Evolutionary conservation across 2,113 vertebrate species (phyloP), one percentile per base, ranked within the genome.

Genomic region (Plectropomus leopardus): DNA sequence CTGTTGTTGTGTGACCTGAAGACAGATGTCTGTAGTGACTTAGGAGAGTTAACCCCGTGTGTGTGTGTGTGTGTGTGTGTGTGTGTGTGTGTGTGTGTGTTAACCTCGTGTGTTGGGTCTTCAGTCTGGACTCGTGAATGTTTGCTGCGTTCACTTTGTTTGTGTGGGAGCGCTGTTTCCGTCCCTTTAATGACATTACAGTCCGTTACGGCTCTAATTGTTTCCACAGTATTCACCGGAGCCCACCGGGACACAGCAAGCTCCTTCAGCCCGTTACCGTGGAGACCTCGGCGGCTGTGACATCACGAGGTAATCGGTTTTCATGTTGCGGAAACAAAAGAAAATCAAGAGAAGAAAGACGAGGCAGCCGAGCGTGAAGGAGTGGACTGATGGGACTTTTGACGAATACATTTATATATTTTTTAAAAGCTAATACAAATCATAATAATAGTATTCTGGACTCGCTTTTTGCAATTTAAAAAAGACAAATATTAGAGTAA

Each of bases 201-300:
- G 24, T 47, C 61, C 7, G 64, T 77, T 32, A 48, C 32, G 1
- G 50, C 50, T 69, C 9, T 48, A 67, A 76, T 47, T 23, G 63
- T 58, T 59, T 77, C 44, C 64, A 59, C 47, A 24, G 16, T 48
- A 26, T 63, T 57, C 51, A 47, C 28, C 26, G 30, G 14, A 57
- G 10, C 30, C 40, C 44, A n/a, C 42, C 15, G 6, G 53, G 45
- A 36, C 42, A 42, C 58, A 36, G 24, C 54, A 16, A n/a, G 42
- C 50, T 42, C 19, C 51, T 32, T 23, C 36, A 24, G 7, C 64
- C 21, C 10, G 75, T 78, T 69, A 28, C 75, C 55, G 7, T 51
- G 64, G 75, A 78, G 44, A 69, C 64, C n/a, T 7, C 1, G 1
- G 53, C 21, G n/a, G 51, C 50, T 47, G 64, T 67, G 54, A 51